Percentiles rank a stretch among this genome's conserved stretches.
These are phyloP conservation scores for Conus canariensis DNA, from an alignment of 2,888 invertebrate genomes.

Conservation along the genomic window DNA sequence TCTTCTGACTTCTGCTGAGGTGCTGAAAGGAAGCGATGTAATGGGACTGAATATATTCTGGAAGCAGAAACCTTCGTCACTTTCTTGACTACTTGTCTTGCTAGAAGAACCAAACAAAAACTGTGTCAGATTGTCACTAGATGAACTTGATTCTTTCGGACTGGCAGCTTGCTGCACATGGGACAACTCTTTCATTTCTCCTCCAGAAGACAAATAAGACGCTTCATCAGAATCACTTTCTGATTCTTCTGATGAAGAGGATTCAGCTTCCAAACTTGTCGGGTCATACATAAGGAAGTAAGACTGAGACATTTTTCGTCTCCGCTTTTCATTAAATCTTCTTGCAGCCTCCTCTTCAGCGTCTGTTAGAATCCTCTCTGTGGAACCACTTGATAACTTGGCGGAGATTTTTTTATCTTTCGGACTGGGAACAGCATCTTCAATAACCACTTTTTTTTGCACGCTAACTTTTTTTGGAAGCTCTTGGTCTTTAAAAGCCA, in stretches of 20 bases:
- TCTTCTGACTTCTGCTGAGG: too few species aligned
- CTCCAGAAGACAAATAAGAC: too few species aligned
- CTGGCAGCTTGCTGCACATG: too few species aligned
- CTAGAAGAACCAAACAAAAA: not conserved
- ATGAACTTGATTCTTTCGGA: too few species aligned
- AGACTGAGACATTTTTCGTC: not conserved
- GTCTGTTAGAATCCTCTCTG: not conserved
- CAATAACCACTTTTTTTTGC: too few species aligned
- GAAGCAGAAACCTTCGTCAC: not conserved
- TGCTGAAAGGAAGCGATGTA: not conserved
- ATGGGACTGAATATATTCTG: not conserved
- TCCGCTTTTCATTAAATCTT: not conserved
- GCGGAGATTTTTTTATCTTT: too few species aligned
- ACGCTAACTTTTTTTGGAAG: too few species aligned
- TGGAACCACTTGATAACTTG: too few species aligned
- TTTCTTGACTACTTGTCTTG: not conserved
- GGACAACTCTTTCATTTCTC: too few species aligned
- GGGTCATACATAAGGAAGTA: constrained; percentile 21
- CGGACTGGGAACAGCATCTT: too few species aligned
- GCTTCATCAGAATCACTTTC: not conserved
- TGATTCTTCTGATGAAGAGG: not conserved
- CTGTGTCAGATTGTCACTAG: too few species aligned
- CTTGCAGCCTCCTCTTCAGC: not conserved
- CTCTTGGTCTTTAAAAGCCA: too few species aligned
- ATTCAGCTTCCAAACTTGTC: not conserved